These are phyloP conservation scores for Arctocebus calabarensis DNA, from an alignment of 2,797 vertebrate species.

Conservation along the genomic window DNA sequence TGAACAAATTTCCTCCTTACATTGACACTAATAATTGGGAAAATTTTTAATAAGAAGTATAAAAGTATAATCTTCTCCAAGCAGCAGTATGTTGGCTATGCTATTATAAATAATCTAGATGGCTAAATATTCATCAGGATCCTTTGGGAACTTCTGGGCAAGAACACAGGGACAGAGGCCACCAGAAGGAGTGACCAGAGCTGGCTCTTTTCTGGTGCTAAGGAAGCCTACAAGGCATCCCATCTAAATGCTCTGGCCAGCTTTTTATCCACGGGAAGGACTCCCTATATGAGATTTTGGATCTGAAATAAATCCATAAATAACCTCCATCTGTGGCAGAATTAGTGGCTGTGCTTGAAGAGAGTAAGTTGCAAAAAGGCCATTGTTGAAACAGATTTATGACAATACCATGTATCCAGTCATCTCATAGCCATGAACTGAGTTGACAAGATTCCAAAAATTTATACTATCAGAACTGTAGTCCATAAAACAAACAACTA, in stretches of 20 bases:
- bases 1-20: conserved; percentile 41
- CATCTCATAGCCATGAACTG: background rate
- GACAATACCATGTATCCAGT: background rate
- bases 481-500: conserved; percentile 27
- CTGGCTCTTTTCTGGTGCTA: background rate
- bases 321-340: background rate
- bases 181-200: conserved; percentile 14
- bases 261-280: background rate
- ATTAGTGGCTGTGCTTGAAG: background rate
- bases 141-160: conserved; percentile 33
- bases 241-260: background rate
- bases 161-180: conserved; percentile 1
- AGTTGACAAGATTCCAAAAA: conserved; percentile 16
- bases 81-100: background rate
- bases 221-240: background rate
- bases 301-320: conserved; percentile 51
- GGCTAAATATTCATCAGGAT: background rate
- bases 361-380: conserved; percentile 9
- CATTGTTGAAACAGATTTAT: background rate
- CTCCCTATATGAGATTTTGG: background rate
- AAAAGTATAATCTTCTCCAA: conserved; percentile 25
- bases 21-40: background rate
- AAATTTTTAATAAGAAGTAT: conserved; percentile 2
- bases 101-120: conserved; percentile 47
- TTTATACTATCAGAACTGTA: conserved; percentile 28